Evolutionary conservation across 2,113 vertebrate species (phyloP), one percentile per base, ranked within the genome.

Genomic region (Eidolon helvum): DNA sequence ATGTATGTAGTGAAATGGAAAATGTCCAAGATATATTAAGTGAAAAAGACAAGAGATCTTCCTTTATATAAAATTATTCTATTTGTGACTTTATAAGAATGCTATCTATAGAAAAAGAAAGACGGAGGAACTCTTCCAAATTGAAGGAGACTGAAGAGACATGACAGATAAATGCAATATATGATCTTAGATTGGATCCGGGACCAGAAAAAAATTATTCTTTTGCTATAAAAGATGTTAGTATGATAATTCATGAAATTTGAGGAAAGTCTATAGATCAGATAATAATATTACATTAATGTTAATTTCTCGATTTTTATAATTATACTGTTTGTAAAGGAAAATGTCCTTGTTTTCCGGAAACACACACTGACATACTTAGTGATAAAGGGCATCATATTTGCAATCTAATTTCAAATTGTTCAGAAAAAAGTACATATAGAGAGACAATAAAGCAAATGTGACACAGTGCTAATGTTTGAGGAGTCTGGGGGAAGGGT

Each of bases 321-420:
- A 88, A 57, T 88, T 84, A 7, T 69, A 35, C 30, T 77, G 18
- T 30, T 80, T 82, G 45, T 22, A 90, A 65, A 78, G 26, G 35
- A 92, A 95, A 92, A 79, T 72, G 26, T n/a, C 45, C 53, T 53
- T 79, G 9, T 66, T 90, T 85, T 96, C 61, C 45, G 22, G 48
- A 88, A 92, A 48, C 33, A 83, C 21, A 74, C 16, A 59, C 7
- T 84, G 19, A 74, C 30, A 38, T 45, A 82, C 91, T 83, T 55
- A 77, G 14, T 83, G 43, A 28, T 84, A 83, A 91, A 22, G 24
- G 50, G 9, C 10, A 71, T 78, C 6, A 66, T 85, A 86, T 90
- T 85, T 95, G 15, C 38, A 90, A 35, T 26, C 24, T 15, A 75
- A 53, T 85, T 68, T 79, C 71, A 80, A 65, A 50, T 18, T 74